A percentile compares a stretch with the other conserved stretches of the same genome.
Conservation (phyloP, 2,113 vertebrate species). For the Halichoeres trimaculatus region DNA sequence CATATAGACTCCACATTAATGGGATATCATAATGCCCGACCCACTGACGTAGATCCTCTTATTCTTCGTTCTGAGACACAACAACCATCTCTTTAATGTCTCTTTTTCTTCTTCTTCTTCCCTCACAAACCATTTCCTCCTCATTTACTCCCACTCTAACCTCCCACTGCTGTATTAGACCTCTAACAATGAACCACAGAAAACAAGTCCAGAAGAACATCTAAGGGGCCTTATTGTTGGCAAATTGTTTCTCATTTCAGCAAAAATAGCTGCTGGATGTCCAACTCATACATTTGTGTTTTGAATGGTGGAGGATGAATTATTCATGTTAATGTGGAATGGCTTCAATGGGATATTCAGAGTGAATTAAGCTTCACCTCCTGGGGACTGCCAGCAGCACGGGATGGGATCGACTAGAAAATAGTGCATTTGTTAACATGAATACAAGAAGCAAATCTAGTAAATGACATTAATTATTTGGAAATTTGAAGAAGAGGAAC, state of each 20-base stretch:
- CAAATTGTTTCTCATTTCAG: slow-evolving; percentile 50
- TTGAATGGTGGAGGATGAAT: slow-evolving; percentile 66
- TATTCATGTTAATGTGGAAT: slow-evolving; percentile 72
- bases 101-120: not conserved
- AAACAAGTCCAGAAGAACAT: slow-evolving; percentile 17
- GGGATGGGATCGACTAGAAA: not conserved
- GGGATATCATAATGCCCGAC: too few relatives aligned
- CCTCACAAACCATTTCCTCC: not conserved
- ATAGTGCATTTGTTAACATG: not conserved
- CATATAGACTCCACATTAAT: too few relatives aligned
- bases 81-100: not conserved
- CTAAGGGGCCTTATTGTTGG: slow-evolving; percentile 25
- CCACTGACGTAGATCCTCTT: not conserved
- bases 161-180: slow-evolving; percentile 16
- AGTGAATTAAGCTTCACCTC: slow-evolving; percentile 58
- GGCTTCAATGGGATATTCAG: slow-evolving; percentile 71
- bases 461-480: too few relatives aligned
- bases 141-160: slow-evolving; percentile 5
- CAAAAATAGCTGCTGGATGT: slow-evolving; percentile 52
- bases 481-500: too few relatives aligned
- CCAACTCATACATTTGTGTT: slow-evolving; percentile 35
- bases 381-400: slow-evolving; percentile 32
- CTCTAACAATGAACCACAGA: slow-evolving; percentile 30
- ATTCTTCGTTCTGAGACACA: not conserved
- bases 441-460: too few relatives aligned